Evolutionary conservation across 2,113 vertebrate species (phyloP), one percentile per base, ranked within the genome.

Genomic region (Myiopsitta monachus): DNA sequence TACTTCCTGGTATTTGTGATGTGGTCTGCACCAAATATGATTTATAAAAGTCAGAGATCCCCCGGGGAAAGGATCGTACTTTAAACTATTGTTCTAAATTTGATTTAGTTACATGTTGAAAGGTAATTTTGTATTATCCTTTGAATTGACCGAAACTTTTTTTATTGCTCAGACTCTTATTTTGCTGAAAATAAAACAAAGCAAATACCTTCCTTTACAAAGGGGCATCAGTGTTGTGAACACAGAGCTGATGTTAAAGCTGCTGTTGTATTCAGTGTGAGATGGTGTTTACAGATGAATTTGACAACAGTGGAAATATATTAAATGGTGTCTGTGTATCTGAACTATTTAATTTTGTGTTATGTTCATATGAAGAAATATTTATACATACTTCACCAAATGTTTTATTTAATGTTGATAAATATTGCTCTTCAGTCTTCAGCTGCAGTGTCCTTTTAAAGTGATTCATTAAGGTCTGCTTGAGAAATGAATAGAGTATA

Each of bases 251-350:
- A 96, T 98, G 96, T 98, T 97, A 97, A 98, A 97, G 98, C 98
- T 98, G 98, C 98, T 98, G 98, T 97, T 98, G 98, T 99, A 98
- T 98, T 98, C 97, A 97, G 97, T 98, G 98, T 99, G 98, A 98
- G 98, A 98, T 98, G 98, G 98, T 99, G 98, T 99, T 99, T 99
- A 98, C 98, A 98, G 97, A 94, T 97, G 97, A 98, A 98, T 98
- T 98, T 98, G 97, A 98, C 98, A 96, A 97, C 97, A 98, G 98
- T 98, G 98, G 98, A 97, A 90, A 95, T 98, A 98, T 98, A 98
- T 97, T 98, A 98, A 97, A 98, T 98, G 98, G 98, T 98, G 98
- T 98, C 98, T 98, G 97, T 98, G 98, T 98, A 98, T 98, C 98
- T 98, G 97, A 98, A 92, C 97, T 98, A 98, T 98, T 98, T 98